Conservation (phyloP, 2,888 invertebrate genomes). For the Protonemura montana region DNA sequence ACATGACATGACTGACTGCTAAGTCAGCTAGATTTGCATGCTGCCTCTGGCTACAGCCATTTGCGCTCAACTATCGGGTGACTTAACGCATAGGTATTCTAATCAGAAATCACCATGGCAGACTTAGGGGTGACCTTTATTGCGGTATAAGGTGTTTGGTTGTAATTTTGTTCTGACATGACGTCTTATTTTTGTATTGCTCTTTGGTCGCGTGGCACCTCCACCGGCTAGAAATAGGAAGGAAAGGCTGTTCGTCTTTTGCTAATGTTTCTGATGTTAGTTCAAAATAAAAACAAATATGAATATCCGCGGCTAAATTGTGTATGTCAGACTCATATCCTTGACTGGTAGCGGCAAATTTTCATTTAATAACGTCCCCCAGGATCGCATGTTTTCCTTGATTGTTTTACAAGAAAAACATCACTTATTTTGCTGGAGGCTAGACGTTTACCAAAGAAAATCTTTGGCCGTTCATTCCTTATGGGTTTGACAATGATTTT, state of each 20-base stretch:
- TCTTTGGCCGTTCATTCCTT: background rate
- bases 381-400: constrained; percentile 8
- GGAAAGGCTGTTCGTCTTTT: background rate
- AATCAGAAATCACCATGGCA: background rate
- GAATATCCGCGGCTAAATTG: background rate
- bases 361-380: constrained; percentile 14
- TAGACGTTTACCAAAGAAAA: background rate
- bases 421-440: constrained; percentile 32
- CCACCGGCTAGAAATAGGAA: background rate
- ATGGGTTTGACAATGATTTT: constrained; percentile 19
- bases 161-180: background rate
- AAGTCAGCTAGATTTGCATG: constrained; percentile 26
- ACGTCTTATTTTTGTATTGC: background rate
- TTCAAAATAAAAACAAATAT: background rate
- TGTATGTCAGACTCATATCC: background rate
- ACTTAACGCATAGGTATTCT: background rate
- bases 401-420: constrained; percentile 14
- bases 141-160: background rate
- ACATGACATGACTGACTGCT: background rate
- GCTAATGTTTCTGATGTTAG: background rate
- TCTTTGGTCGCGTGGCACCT: background rate
- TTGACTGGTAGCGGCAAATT: constrained; percentile 8
- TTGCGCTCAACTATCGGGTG: background rate
- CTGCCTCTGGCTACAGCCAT: background rate
- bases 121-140: background rate